Percentiles rank a stretch among this genome's conserved stretches.
phyloP scores from a whole-genome alignment of 2,113 vertebrate species.

The Shinisaurus crocodilurus region DNA sequence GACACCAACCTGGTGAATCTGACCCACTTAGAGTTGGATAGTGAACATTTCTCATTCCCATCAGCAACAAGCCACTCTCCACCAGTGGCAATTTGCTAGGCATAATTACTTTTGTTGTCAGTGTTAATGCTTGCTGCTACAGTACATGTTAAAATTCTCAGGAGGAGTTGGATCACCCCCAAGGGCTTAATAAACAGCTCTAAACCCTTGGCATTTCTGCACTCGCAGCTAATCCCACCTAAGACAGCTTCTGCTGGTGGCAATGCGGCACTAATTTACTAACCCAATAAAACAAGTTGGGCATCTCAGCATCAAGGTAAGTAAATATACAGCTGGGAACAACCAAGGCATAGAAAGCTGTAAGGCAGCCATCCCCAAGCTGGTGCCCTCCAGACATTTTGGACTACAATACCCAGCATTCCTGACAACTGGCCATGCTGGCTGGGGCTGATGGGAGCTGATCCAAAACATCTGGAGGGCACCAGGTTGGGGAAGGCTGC shows the following conservation, averaged over 20 bases:
- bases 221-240: slow-evolving; percentile 28
- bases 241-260: not conserved
- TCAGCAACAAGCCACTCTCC: slow-evolving; percentile 67
- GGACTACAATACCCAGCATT: no score
- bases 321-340: not conserved
- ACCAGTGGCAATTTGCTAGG: slow-evolving; percentile 57
- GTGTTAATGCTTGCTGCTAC: slow-evolving; percentile 59
- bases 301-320: not conserved
- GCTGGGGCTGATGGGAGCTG: no score
- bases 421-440: no score
- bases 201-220: slow-evolving; percentile 61
- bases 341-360: not conserved
- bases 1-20: not conserved
- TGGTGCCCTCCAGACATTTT: no score
- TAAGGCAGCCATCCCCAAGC: not conserved
- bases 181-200: slow-evolving; percentile 69
- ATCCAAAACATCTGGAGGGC: no score
- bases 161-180: slow-evolving; percentile 64
- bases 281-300: not conserved
- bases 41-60: slow-evolving; percentile 57
- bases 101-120: slow-evolving; percentile 65
- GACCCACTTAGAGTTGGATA: not conserved
- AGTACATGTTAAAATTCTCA: slow-evolving; percentile 63
- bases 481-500: no score
- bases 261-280: not conserved